Base-by-base conservation (phyloP, 2,113 vertebrate species). In the Hepsetus odoe region DNA sequence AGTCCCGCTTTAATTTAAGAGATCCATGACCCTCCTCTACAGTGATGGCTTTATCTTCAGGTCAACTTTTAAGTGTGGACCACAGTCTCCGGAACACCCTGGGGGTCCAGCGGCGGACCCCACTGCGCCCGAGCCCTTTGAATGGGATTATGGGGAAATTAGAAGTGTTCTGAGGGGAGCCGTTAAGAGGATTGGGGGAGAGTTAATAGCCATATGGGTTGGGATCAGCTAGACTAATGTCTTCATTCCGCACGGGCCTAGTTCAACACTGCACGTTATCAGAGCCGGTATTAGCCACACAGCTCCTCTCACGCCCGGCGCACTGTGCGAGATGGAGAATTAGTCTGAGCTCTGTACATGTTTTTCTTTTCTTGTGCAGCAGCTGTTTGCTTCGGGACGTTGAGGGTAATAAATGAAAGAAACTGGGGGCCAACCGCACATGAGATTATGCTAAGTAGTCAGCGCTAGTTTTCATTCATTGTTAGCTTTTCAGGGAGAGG, bases 141-240 rank as follows among this genome's bases (percentile, higher is more conserved):
- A 68, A 84, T 61, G 67, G 76, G 80, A 79, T 79, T 84, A 81
- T 59, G 71, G 40, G 77, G 44, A 82, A 82, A 75, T 66, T 72
- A 73, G 72, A 72, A 79, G 35, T n/a, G 7, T 74, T 71, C 73
- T 76, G 53, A 32, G 56, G 72, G 83, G 69, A 84, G 61, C 76
- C 22, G 53, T 79, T 82, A 84, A 84, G 83, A 84, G 80, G 83
- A 84, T 82, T 84, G 55, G 32, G 72, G 66, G 28, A 68, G 69
- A 72, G 51, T 79, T 84, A 82, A 76, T 79, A 77, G 46, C 59
- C 73, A 38, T 59, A 74, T 64, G 77, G 67, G 80, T 30, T 40
- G 62, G 76, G 81, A 80, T 85, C 38, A 67, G 79, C 69, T 62
- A 46, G 24, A 70, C 64, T 66, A 33, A 79, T 64, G 80, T 81